Evolutionary conservation across 2,113 vertebrate species (phyloP).

Genomic region (Callocephalon fimbriatum): DNA sequence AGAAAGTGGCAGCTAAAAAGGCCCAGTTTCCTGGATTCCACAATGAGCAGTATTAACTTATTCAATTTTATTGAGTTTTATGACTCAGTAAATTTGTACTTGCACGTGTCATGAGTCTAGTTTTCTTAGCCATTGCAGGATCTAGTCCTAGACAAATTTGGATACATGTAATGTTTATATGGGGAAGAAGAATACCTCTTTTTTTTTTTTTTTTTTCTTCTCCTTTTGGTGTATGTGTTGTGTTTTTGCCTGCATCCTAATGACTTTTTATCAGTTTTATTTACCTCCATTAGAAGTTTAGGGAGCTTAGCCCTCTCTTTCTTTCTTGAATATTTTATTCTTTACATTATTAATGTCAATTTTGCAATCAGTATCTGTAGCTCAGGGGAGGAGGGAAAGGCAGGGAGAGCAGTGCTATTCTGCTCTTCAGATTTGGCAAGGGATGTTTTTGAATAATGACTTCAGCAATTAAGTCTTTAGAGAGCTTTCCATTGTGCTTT

Average conservation of each 20-base stretch:
- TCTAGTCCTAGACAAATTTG: neutral
- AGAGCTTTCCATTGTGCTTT: neutral
- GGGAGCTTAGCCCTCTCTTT: neutral
- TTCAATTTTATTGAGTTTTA: neutral
- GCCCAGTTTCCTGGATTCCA: neutral
- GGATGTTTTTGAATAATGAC: neutral
- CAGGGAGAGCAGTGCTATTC: neutral
- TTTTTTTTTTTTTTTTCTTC: too few relatives aligned
- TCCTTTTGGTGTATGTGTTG: neutral
- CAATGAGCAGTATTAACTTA: neutral
- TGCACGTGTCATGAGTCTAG: fast-evolving
- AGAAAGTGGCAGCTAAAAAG: neutral
- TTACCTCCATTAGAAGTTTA: neutral
- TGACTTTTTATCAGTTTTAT: neutral
- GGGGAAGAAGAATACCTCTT: neutral
- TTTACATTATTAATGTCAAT: neutral
- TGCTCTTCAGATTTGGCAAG: neutral
- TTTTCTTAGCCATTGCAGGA: neutral
- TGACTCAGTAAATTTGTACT: neutral
- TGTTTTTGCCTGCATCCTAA: neutral
- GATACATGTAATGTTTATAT: fast-evolving
- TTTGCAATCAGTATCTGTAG: neutral
- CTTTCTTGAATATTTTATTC: neutral
- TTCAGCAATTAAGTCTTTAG: neutral
- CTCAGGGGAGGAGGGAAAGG: neutral